phyloP scores from a whole-genome alignment of 2,888 invertebrate species.

The Apomyelois bistriatella region DNA sequence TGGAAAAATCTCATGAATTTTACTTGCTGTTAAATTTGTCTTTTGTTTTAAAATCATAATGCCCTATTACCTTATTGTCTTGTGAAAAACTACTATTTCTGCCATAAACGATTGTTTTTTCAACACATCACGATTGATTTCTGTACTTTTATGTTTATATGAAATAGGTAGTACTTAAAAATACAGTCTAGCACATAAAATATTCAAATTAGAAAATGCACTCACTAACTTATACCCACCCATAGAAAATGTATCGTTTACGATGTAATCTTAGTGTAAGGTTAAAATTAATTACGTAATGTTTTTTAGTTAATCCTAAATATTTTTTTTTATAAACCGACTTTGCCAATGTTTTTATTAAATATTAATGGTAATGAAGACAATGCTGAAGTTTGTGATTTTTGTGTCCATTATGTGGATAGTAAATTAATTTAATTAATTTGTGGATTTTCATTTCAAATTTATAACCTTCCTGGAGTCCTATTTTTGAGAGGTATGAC shows the following conservation, averaged over 20 bases:
- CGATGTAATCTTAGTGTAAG: constrained; percentile 66
- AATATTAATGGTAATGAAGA: constrained; percentile 39
- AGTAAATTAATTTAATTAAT: constrained; percentile 63
- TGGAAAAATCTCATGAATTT: too few species aligned
- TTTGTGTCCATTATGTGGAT: constrained; percentile 71
- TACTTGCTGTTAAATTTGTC: too few species aligned
- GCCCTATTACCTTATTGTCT: too few species aligned
- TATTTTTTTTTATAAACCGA: constrained; percentile 64
- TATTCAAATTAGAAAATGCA: constrained; percentile 42
- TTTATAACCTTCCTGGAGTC: too few species aligned
- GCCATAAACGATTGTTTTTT: not conserved
- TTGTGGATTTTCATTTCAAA: constrained; percentile 28
- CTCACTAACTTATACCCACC: constrained; percentile 36
- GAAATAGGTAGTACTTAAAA: constrained; percentile 21
- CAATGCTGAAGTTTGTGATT: constrained; percentile 63
- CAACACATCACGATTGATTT: not conserved
- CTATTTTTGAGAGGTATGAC: too few species aligned
- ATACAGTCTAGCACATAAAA: constrained; percentile 32
- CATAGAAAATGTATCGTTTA: constrained; percentile 42
- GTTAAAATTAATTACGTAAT: constrained; percentile 57
- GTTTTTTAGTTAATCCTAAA: constrained; percentile 58
- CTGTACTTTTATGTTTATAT: constrained; percentile 10
- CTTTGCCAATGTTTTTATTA: constrained; percentile 68
- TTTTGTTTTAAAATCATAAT: too few species aligned
- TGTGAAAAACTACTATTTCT: too few species aligned